Conservation (phyloP, 2,888 invertebrate species). For the Torymus tubicola region DNA sequence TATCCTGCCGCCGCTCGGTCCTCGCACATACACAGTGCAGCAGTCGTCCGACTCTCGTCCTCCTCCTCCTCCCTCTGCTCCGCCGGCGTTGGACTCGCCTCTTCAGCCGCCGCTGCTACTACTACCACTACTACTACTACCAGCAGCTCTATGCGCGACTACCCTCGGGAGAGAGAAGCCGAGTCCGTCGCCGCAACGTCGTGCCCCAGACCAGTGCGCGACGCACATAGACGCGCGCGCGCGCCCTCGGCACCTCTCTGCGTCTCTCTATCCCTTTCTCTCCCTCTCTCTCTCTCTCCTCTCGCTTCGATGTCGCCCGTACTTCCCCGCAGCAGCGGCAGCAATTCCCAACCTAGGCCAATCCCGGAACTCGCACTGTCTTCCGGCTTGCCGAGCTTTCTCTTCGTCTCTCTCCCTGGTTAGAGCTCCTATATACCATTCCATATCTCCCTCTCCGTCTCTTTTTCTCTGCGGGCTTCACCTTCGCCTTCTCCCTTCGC, state of each 20-base stretch:
- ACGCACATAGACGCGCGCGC: conserved; percentile 50
- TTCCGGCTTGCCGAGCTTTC: conserved; percentile 18
- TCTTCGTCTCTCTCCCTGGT: conserved; percentile 22
- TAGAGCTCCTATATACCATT: background rate
- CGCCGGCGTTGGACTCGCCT: conserved; percentile 48
- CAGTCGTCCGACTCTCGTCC: background rate
- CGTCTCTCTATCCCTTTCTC: conserved; percentile 33
- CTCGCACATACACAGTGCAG: conserved; percentile 26
- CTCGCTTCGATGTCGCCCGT: conserved; percentile 64
- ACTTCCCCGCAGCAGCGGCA: conserved; percentile 62
- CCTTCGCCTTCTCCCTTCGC: conserved; percentile 33
- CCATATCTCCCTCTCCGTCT: background rate
- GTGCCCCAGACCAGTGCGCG: background rate
- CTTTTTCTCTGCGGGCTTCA: background rate
- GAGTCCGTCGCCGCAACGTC: conserved; percentile 34
- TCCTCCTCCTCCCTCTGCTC: conserved; percentile 3
- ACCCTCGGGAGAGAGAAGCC: conserved; percentile 15
- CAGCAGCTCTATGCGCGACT: conserved; percentile 4
- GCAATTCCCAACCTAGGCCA: conserved; percentile 67
- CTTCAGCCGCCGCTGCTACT: conserved; percentile 54
- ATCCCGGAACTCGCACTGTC: conserved; percentile 64
- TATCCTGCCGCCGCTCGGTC: conserved; percentile 27
- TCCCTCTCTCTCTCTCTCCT: too few relatives aligned
- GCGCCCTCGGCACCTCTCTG: conserved; percentile 13
- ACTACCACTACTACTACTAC: conserved; percentile 26